phyloP scores from a whole-genome alignment of 2,113 vertebrate species.

The Muscicapa adusta region DNA sequence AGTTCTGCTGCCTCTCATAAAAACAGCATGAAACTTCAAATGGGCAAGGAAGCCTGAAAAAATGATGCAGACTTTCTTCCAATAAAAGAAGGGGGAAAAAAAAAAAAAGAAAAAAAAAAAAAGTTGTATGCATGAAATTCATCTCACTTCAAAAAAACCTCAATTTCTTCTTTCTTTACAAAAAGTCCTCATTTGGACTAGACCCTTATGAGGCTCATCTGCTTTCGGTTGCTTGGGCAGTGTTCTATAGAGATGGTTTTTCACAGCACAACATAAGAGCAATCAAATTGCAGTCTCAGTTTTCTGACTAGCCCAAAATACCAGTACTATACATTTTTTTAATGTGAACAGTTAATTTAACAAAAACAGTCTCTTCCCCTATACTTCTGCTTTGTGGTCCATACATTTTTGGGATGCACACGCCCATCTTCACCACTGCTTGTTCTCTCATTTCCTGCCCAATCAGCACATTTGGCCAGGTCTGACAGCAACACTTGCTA shows the following conservation, averaged over 20 bases:
- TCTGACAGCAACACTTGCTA: not conserved
- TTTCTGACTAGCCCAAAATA: not conserved
- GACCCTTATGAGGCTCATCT: not conserved
- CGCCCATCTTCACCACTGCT: not conserved
- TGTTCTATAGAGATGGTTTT: not conserved
- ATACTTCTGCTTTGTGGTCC: not conserved
- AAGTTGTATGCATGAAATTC: not conserved
- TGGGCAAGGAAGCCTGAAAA: not conserved
- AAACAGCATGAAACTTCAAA: not conserved
- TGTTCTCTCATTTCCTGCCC: not conserved
- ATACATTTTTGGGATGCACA: not conserved
- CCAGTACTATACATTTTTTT: not conserved
- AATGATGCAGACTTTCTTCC: not conserved
- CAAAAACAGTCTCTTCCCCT: not conserved
- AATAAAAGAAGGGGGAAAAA: too few species aligned
- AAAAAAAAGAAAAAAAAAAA: too few species aligned
- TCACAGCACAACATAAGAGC: not conserved
- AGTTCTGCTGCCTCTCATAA: not conserved
- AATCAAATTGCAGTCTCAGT: not conserved
- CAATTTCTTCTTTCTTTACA: not conserved
- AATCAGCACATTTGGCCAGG: accelerated
- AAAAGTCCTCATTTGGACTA: not conserved
- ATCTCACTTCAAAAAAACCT: not conserved
- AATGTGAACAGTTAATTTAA: not conserved
- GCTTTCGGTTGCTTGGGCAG: not conserved